A percentile compares a stretch with the other conserved stretches of the same genome.
Conservation (phyloP, 92 coral and sea anemone genomes). For the Porites cylindrica region DNA sequence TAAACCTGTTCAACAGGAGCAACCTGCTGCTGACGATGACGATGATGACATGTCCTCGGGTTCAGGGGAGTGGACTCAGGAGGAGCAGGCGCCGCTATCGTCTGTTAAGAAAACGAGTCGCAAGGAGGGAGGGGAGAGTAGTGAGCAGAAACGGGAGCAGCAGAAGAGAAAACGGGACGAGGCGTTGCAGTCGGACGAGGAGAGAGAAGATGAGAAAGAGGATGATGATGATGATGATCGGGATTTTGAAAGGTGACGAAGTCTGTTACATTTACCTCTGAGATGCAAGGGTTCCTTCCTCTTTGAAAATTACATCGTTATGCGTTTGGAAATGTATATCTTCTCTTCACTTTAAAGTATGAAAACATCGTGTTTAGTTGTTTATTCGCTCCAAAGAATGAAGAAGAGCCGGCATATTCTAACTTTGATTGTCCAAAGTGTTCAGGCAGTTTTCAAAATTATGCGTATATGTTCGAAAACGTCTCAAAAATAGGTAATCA, state of each 20-base stretch:
- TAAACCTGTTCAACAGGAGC: constrained; percentile 29
- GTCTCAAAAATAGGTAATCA: too few relatives aligned
- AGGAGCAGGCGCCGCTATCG: constrained; percentile 63
- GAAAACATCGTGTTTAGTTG: too few relatives aligned
- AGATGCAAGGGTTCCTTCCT: too few relatives aligned
- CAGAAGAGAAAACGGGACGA: constrained; percentile 68
- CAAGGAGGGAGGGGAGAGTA: constrained; percentile 35
- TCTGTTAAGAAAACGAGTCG: constrained; percentile 36
- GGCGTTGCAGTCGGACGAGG: constrained; percentile 55
- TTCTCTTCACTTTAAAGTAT: too few relatives aligned
- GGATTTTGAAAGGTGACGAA: constrained; percentile 78
- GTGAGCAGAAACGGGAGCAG: constrained; percentile 28
- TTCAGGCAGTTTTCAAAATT: too few relatives aligned
- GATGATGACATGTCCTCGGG: constrained; percentile 20
- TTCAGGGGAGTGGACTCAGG: constrained; percentile 52
- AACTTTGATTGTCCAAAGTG: too few relatives aligned
- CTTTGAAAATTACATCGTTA: too few relatives aligned
- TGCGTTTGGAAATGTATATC: too few relatives aligned
- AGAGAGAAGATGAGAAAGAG: constrained; percentile 14
- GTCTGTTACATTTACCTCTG: too few relatives aligned
- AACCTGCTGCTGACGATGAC: constrained; percentile 28
- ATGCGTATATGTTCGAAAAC: too few relatives aligned
- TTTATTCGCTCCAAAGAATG: too few relatives aligned
- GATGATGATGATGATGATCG: constrained; percentile 51
- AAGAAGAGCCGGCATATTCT: too few relatives aligned